A percentile compares a stretch with the other conserved stretches of the same genome.
phyloP scores from a whole-genome alignment of 2,797 vertebrate genomes.

The Peromyscus melanophrys region DNA sequence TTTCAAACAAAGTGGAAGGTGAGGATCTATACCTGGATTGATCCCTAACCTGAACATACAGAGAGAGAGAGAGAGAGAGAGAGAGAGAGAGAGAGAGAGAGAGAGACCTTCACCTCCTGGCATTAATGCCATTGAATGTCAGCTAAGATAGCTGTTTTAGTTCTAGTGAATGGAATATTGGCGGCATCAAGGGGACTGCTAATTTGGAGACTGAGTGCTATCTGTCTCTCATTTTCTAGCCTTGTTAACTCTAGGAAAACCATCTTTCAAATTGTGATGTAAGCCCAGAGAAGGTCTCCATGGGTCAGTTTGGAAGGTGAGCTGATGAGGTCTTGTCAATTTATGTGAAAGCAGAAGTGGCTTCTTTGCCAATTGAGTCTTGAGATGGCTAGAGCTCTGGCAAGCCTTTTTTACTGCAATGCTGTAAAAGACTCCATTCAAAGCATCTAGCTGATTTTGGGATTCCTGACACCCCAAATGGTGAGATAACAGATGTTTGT shows the following conservation, averaged over 20 bases:
- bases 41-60: too few species aligned
- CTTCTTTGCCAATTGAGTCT: constrained; percentile 3
- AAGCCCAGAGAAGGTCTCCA: background rate
- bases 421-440: background rate
- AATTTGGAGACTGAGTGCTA: background rate
- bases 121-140: background rate
- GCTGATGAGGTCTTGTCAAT: background rate
- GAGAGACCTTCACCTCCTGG: too few species aligned
- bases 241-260: background rate
- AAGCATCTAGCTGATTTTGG: background rate
- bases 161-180: constrained; percentile 22
- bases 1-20: background rate
- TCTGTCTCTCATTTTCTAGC: background rate
- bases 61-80: too few species aligned
- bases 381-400: background rate
- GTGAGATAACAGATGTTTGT: constrained; percentile 13
- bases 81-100: too few species aligned
- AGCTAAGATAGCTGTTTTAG: background rate
- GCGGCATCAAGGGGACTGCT: background rate
- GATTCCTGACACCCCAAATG: constrained; percentile 22
- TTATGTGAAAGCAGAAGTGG: background rate
- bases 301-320: background rate
- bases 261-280: constrained; percentile 1
- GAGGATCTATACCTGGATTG: too few species aligned
- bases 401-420: background rate